Percentiles rank a stretch among this genome's conserved stretches.
phyloP scores from a whole-genome alignment of 2,113 vertebrate species.

The Sinocyclocheilus grahami region DNA sequence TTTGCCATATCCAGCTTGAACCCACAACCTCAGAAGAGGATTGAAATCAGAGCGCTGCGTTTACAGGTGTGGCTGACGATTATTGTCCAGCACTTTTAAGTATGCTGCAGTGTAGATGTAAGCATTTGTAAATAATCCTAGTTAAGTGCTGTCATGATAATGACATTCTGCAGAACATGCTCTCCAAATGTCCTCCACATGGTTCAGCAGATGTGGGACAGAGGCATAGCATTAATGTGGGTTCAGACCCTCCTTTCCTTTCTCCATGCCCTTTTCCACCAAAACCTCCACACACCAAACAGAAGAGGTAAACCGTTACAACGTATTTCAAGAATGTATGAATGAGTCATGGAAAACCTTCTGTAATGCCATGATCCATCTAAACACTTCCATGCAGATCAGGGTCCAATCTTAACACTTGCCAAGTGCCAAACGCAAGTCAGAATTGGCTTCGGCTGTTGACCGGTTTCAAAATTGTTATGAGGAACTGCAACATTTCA shows the following conservation, averaged over 20 bases:
- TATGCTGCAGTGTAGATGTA: conserved; percentile 1
- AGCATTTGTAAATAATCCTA: not conserved
- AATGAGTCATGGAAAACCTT: conserved; percentile 27
- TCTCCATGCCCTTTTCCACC: conserved; percentile 3
- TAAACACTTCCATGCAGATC: not conserved
- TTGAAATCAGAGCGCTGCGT: conserved; percentile 27
- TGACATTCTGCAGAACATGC: conserved; percentile 15
- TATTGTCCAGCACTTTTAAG: conserved; percentile 3
- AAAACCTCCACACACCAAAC: not conserved
- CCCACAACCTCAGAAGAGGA: conserved; percentile 13
- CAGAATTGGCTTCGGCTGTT: not conserved
- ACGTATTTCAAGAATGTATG: conserved; percentile 1
- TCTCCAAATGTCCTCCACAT: conserved; percentile 46
- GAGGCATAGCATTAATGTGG: not conserved
- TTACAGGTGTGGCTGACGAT: conserved; percentile 33
- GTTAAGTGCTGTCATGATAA: not conserved
- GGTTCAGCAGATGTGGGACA: conserved; percentile 32
- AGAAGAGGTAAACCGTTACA: conserved; percentile 20
- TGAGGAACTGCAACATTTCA: not conserved
- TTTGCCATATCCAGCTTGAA: no score
- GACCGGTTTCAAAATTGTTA: not conserved
- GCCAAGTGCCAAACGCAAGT: not conserved
- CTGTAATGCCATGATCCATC: not conserved
- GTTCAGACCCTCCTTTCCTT: conserved; percentile 6
- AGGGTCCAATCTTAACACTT: not conserved